A percentile compares a stretch with the other conserved stretches of the same genome.
Conservation (phyloP, 2,888 invertebrate species). For the Pammene fasciana region DNA sequence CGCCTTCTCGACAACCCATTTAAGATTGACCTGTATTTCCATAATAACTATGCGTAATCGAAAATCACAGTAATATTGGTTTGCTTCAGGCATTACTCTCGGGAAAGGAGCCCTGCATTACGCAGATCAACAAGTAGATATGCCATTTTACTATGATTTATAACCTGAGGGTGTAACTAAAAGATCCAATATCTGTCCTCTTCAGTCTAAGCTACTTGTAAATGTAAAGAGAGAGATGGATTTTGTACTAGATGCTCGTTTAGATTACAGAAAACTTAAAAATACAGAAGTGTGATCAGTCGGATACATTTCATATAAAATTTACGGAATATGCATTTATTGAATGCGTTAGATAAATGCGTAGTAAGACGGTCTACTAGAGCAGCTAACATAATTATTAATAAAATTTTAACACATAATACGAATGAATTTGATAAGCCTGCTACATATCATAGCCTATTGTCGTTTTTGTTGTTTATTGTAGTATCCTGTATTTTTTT, state of each 20-base stretch:
- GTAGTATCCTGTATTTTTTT: too few relatives aligned
- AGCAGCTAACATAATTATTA: too few relatives aligned
- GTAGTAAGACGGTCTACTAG: too few relatives aligned
- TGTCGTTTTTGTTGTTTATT: too few relatives aligned
- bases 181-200: conserved; percentile 11
- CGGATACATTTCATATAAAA: too few relatives aligned
- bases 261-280: conserved; percentile 10
- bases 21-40: neutral
- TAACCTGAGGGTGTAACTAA: conserved; percentile 7
- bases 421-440: too few relatives aligned
- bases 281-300: neutral
- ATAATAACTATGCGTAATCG: neutral
- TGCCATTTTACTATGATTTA: conserved; percentile 37
- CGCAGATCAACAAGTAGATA: conserved; percentile 38
- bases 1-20: neutral
- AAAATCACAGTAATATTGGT: neutral
- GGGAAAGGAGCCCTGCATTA: conserved; percentile 22
- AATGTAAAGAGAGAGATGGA: conserved; percentile 2
- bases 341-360: too few relatives aligned
- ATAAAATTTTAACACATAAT: too few relatives aligned
- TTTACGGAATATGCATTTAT: too few relatives aligned
- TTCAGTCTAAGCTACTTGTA: neutral
- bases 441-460: too few relatives aligned
- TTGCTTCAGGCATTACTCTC: neutral
- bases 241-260: conserved; percentile 4